Percentiles rank a stretch among this genome's conserved stretches.
phyloP scores from a whole-genome alignment of 2,888 invertebrate genomes.

The Dicranocentrus wangi region DNA sequence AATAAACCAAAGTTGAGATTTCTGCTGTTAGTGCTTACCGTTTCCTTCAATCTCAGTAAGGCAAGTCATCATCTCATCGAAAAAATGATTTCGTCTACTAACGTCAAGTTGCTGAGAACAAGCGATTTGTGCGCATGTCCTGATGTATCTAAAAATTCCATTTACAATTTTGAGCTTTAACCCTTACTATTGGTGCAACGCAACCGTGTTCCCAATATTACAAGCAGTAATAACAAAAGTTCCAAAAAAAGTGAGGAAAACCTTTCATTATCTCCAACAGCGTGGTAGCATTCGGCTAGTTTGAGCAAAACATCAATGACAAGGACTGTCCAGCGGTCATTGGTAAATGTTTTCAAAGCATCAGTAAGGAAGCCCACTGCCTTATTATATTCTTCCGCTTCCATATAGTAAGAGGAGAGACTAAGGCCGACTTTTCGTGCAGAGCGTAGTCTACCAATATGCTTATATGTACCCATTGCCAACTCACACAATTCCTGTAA shows the following conservation, averaged over 20 bases:
- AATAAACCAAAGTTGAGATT: too few relatives aligned
- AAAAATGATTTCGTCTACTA: constrained; percentile 84
- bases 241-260: too few relatives aligned
- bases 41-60: constrained; percentile 76
- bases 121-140: constrained; percentile 86
- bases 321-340: constrained; percentile 90
- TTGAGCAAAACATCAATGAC: constrained; percentile 89
- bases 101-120: constrained; percentile 80
- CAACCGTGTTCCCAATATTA: too few relatives aligned
- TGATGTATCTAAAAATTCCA: constrained; percentile 79
- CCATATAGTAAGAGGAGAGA: constrained; percentile 91
- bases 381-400: constrained; percentile 88
- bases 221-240: too few relatives aligned
- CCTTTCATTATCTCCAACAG: constrained; percentile 84
- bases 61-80: constrained; percentile 86
- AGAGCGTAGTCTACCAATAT: constrained; percentile 88
- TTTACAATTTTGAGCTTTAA: constrained; percentile 12
- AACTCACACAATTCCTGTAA: constrained; percentile 89
- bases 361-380: constrained; percentile 92
- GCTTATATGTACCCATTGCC: constrained; percentile 97
- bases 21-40: too few relatives aligned
- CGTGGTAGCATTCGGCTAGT: constrained; percentile 87
- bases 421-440: constrained; percentile 86
- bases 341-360: constrained; percentile 87
- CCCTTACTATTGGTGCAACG: constrained; percentile 10